Evolutionary conservation across 2,797 vertebrate genomes (phyloP).

Genomic region (Diglossa cyanea): DNA sequence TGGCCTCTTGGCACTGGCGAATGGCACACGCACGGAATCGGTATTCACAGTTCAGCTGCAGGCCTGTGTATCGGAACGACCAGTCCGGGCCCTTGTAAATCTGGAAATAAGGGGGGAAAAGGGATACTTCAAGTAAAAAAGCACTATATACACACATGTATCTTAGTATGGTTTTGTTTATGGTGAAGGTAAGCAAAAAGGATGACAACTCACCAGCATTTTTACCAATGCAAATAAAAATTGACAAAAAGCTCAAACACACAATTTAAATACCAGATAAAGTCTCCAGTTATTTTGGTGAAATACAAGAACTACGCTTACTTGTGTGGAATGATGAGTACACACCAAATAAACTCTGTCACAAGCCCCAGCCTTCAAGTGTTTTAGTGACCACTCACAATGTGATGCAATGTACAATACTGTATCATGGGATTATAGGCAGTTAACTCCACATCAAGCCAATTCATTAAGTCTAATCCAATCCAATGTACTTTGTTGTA

Average conservation of each 20-base stretch:
- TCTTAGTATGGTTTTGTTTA: background rate
- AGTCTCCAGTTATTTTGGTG: background rate
- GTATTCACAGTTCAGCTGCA: slow-evolving; percentile 91
- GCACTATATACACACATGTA: accelerated
- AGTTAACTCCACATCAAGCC: background rate
- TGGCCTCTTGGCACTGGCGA: slow-evolving; percentile 89
- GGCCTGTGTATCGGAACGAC: slow-evolving; percentile 84
- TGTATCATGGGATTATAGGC: background rate
- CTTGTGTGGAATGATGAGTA: background rate
- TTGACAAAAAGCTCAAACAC: background rate
- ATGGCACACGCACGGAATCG: slow-evolving; percentile 91
- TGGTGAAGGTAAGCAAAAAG: background rate
- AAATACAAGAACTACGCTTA: background rate
- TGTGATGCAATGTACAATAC: background rate
- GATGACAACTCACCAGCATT: background rate
- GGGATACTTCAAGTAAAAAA: background rate
- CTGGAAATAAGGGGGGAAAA: slow-evolving; percentile 59
- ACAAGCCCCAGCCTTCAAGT: background rate
- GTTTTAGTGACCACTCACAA: background rate
- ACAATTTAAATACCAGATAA: background rate
- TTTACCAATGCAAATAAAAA: background rate
- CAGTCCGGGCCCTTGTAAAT: slow-evolving; percentile 88
- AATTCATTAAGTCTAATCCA: background rate
- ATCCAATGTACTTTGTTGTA: background rate
- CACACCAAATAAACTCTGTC: background rate